Evolutionary conservation across 2,113 vertebrate species (phyloP), one percentile per base, ranked within the genome.

Genomic region (Bombycilla garrulus): DNA sequence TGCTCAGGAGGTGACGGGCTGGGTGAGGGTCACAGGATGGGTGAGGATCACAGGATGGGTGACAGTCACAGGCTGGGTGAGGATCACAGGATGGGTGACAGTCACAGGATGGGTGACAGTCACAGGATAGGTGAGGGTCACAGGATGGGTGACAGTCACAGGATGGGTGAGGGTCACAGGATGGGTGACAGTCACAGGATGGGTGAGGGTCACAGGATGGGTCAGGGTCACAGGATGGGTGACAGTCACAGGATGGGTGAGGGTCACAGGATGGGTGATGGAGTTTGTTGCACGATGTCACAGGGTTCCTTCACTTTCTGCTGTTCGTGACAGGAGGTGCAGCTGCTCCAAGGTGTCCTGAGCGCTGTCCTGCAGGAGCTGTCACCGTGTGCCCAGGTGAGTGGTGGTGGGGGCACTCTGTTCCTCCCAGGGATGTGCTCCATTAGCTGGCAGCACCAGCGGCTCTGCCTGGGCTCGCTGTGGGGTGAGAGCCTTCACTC

Each of bases 321-420:
- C 8, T 33, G 36, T 5, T 16, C 2, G 5, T 31, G 44, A 1
- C 38, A 53, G 16, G 20, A 7, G 3, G 36, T 15, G 14, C 9
- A 77, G 45, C 48, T 69, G 64, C 69, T 25, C 6, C 2, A 7
- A 12, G 72, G 65, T 54, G 84, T 10, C 57, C 74, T 2, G 1
- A 51, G 4, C 0, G 0, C 19, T 38, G 36, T 22, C 38, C 69
- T 26, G 26, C 35, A 2, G 1, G 10, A 58, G 42, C 77, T 77
- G 64, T 4, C 48, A 7, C 35, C 18, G 1, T 9, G 45, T 21
- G 86, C 40, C 25, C 60, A 45, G 69, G 44, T 15, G 48, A 71
- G 45, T 2, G 70, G 44, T 82, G 42, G 1, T 2, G 61, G 51
- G 5, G 38, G 50, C 24, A 4, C 29, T 19, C 58, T 6, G 1